Percentiles rank a stretch among this genome's conserved stretches.
phyloP scores from a whole-genome alignment of 2,797 vertebrate species.

The Tachyglossus aculeatus region DNA sequence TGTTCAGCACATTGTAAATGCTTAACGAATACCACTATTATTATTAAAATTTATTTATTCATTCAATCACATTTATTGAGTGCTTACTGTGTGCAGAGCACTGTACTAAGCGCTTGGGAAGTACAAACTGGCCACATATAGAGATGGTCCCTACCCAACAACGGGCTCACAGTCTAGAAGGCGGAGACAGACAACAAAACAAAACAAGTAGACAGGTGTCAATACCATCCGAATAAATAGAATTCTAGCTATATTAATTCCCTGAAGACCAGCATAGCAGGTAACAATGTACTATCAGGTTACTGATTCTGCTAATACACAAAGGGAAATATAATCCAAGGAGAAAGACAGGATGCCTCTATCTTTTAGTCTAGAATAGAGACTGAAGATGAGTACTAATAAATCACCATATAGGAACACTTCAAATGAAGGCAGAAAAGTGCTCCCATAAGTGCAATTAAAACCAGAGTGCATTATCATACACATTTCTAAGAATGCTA shows the following conservation, averaged over 20 bases:
- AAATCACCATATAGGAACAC: neutral
- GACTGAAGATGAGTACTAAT: neutral
- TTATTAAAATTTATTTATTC: too few relatives aligned
- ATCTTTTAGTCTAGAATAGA: constrained; percentile 15
- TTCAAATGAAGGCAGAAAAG: constrained; percentile 25
- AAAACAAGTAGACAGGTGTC: too few relatives aligned
- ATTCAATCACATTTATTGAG: too few relatives aligned
- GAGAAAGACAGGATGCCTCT: neutral
- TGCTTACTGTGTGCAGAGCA: too few relatives aligned
- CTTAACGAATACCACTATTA: too few relatives aligned
- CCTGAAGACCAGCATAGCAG: constrained; percentile 29
- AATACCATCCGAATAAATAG: too few relatives aligned
- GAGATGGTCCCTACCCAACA: too few relatives aligned
- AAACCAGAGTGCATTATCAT: neutral
- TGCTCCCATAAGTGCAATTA: neutral
- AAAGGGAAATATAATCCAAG: constrained; percentile 3
- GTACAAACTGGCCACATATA: too few relatives aligned
- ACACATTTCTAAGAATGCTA: constrained; percentile 6
- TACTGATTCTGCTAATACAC: neutral
- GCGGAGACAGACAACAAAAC: too few relatives aligned
- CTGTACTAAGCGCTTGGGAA: too few relatives aligned
- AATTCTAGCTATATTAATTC: constrained; percentile 58
- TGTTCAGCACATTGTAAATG: too few relatives aligned
- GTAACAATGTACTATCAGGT: constrained; percentile 10
- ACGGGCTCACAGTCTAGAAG: too few relatives aligned